Percentiles rank a stretch among this genome's conserved stretches.
Evolutionary conservation across 2,797 vertebrate species (phyloP).

Genomic region (Sandelia bainsii): DNA sequence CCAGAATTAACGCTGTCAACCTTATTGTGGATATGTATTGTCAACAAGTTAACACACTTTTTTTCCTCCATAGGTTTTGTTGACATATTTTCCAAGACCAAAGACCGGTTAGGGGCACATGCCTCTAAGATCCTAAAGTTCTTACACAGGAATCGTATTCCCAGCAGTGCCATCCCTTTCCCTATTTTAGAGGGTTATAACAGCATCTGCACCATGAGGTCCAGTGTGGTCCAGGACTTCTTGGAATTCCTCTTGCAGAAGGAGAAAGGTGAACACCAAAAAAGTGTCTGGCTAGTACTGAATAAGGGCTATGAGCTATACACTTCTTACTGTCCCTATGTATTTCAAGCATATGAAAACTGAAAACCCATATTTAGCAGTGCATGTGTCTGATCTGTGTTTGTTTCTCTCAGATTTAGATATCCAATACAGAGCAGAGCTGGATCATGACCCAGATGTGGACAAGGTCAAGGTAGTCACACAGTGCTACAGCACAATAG

Average conservation of each 20-base stretch:
- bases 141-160: slow-evolving; percentile 94
- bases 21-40: slow-evolving; percentile 19
- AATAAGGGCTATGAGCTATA: not conserved
- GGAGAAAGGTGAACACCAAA: slow-evolving; percentile 88
- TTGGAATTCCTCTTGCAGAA: slow-evolving; percentile 93
- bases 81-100: slow-evolving; percentile 97
- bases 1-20: not conserved
- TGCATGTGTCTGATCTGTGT: not conserved
- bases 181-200: slow-evolving; percentile 95
- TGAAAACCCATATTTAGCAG: not conserved
- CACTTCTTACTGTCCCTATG: not conserved
- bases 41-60: not conserved
- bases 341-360: not conserved
- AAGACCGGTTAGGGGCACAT: slow-evolving; percentile 90
- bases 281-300: not conserved
- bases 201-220: slow-evolving; percentile 94
- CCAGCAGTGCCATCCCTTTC: slow-evolving; percentile 92
- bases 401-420: slow-evolving; percentile 80
- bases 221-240: slow-evolving; percentile 92
- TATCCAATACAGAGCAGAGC: slow-evolving; percentile 87
- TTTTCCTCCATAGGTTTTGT: slow-evolving; percentile 88
- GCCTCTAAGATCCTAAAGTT: slow-evolving; percentile 94
- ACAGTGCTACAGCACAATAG: slow-evolving; percentile 94
- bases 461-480: slow-evolving; percentile 93
- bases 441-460: slow-evolving; percentile 89